Evolutionary conservation across 1,140 invertebrate species (phyloP).

Genomic region (Heliconius congener): DNA sequence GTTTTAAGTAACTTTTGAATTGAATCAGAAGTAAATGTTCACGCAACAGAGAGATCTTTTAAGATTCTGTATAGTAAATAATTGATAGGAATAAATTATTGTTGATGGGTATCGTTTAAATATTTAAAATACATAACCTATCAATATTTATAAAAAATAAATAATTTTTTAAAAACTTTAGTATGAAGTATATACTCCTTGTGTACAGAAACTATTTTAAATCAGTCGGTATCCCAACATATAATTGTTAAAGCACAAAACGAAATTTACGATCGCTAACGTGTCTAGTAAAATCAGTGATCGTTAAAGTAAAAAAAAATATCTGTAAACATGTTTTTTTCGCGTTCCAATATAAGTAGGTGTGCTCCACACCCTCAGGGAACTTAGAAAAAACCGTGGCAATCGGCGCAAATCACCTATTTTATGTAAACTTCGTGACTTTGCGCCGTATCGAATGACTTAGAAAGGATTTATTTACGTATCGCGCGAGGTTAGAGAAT

Average conservation of each 20-base stretch:
- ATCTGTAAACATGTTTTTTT: slow-evolving; percentile 76
- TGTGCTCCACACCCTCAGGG: slow-evolving; percentile 53
- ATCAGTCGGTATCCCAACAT: slow-evolving; percentile 46
- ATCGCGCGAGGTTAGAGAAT: slow-evolving; percentile 60
- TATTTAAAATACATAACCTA: background rate
- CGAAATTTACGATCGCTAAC: slow-evolving; percentile 68
- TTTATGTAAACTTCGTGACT: slow-evolving; percentile 82
- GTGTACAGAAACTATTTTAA: slow-evolving; percentile 40
- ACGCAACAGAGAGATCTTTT: no score
- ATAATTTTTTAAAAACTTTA: background rate
- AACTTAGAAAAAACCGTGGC: slow-evolving; percentile 65
- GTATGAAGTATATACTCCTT: background rate
- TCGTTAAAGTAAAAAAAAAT: slow-evolving; percentile 73
- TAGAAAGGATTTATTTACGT: slow-evolving; percentile 79
- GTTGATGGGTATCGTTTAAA: background rate
- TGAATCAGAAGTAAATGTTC: no score
- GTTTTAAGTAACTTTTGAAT: no score
- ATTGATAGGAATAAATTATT: background rate
- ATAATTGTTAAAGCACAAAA: slow-evolving; percentile 64
- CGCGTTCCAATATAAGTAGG: slow-evolving; percentile 55
- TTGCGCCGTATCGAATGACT: slow-evolving; percentile 77
- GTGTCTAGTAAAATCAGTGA: slow-evolving; percentile 50
- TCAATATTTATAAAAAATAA: background rate
- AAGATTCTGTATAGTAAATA: background rate
- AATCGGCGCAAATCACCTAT: slow-evolving; percentile 77